Base-by-base conservation (phyloP, 2,113 vertebrate species). In the Antennarius striatus region DNA sequence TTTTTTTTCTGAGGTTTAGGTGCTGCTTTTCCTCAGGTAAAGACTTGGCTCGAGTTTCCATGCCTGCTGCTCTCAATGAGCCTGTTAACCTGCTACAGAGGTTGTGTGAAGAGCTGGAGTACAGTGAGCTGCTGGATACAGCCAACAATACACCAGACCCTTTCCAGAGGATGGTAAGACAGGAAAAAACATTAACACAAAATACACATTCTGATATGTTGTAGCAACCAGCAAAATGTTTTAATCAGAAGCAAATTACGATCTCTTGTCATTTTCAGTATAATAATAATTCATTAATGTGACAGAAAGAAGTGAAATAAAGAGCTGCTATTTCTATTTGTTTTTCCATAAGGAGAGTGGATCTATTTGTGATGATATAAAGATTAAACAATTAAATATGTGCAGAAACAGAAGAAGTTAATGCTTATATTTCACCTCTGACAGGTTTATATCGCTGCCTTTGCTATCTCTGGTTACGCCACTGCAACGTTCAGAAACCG, bases 61-160 rank as follows among this genome's bases (percentile, higher is more conserved):
- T 97, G 95, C 95, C 96, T 0, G 95, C 94, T 40, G 93, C 94
- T 63, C 94, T 96, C 52, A 98, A 97, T 1, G 96, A 98, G 75
- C 96, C 96, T 0, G 84, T 96, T 47, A 94, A 93, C 91, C 93
- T 95, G 0, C 93, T 98, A 77, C 96, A 98, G 93, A 88, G 96
- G 1, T 91, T 98, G 56, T 95, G 95, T 1, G 96, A 97, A 75
- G 96, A 98, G 85, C 92, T 98, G 17, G 96, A 98, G 84, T 98
- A 97, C 89, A 93, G 93, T 3, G 86, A 92, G 30, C 93, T 97
- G 65, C 90, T 98, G 81, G 95, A 97, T 74, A 87, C 90, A 0
- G 96, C 96, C 81, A 94, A 66, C 92, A 85, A 62, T 13, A 89
- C 88, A 0, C 0, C 86, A 0, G 95, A 98, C 91, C 95, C 95